Base-by-base conservation (phyloP, 2,797 vertebrate species). In the Pristis pectinata region DNA sequence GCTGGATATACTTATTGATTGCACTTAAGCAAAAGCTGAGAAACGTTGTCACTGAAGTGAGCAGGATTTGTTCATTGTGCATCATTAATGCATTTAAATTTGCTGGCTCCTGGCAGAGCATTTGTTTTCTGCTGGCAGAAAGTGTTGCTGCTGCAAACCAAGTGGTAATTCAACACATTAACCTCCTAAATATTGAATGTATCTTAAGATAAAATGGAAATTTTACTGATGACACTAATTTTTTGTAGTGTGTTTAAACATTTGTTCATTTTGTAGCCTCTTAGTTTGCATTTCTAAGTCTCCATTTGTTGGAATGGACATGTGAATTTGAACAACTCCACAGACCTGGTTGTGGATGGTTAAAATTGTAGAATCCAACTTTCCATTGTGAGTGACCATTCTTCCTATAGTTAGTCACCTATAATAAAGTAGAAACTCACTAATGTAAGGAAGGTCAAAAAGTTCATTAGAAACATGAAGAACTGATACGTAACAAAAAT, bases 41-140 rank as follows among this genome's bases (percentile, higher is more conserved):
- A 77, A 77, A 77, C 30, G 10, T 77, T 74, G 74, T 77, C 10
- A 77, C 74, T 34, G 30, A 77, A 77, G 34, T 34, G 56, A 61
- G 85, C 30, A 6, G 13, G 59, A 15, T 89, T 89, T 89, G 30
- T 30, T 87, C 27, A 13, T 61, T 89, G 56, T 30, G 13, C 34
- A 61, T 61, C 89, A 89, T 61, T 89, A 89, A 89, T 13, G 15
- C 53, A n/a, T 61, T 89, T 67, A 37, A 37, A 41, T 91, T 59
- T 91, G n/a, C 87, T 37, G 87, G n/a, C 87, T 67, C 37, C 87
- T 67, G n/a, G 61, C 34, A 91, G 87, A 10, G 19, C 13, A 64
- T 37, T 19, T 67, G 19, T 67, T 91, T 91, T 91, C 87, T 91
- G 59, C 87, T 67, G 87, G 87, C 87, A 91, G 87, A 37, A 91